Percentiles rank a stretch among this genome's conserved stretches.
These are phyloP conservation scores for Coendou prehensilis DNA, from an alignment of 2,797 vertebrate species.

Conservation along the genomic window DNA sequence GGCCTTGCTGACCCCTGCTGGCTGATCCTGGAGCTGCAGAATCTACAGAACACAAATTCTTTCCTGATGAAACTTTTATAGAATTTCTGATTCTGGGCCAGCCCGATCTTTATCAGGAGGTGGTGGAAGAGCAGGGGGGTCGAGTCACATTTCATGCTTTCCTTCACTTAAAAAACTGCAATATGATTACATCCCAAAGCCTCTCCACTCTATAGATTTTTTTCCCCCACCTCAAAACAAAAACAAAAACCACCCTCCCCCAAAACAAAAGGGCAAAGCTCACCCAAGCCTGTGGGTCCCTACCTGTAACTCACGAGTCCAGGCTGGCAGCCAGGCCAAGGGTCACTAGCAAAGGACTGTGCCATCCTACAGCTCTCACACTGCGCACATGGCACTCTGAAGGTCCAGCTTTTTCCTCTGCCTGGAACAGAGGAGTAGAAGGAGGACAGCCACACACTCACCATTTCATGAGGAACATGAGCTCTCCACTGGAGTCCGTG, in stretches of 20 bases:
- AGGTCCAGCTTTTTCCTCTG: conserved; percentile 85
- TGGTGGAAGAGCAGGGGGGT: conserved; percentile 33
- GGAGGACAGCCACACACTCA: conserved; percentile 87
- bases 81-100: conserved; percentile 47
- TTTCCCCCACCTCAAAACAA: conserved; percentile 66
- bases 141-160: conserved; percentile 69
- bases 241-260: background rate
- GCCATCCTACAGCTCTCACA: conserved; percentile 85
- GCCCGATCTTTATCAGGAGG: conserved; percentile 55
- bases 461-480: conserved; percentile 99
- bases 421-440: conserved; percentile 81
- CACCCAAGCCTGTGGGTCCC: conserved; percentile 79
- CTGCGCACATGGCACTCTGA: conserved; percentile 84
- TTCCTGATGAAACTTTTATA: conserved; percentile 51
- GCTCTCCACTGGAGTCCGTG: conserved; percentile 98
- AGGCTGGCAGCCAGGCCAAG: conserved; percentile 82
- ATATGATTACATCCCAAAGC: conserved; percentile 65
- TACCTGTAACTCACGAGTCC: conserved; percentile 86
- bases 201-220: conserved; percentile 30
- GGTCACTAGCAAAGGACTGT: conserved; percentile 83
- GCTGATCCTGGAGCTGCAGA: conserved; percentile 59
- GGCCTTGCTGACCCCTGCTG: conserved; percentile 78
- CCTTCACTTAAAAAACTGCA: conserved; percentile 59
- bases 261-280: conserved; percentile 71
- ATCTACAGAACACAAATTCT: conserved; percentile 60